A percentile compares a stretch with the other conserved stretches of the same genome.
phyloP scores from a whole-genome alignment of 2,888 invertebrate genomes.

The Lasioglossum oenotherae region DNA sequence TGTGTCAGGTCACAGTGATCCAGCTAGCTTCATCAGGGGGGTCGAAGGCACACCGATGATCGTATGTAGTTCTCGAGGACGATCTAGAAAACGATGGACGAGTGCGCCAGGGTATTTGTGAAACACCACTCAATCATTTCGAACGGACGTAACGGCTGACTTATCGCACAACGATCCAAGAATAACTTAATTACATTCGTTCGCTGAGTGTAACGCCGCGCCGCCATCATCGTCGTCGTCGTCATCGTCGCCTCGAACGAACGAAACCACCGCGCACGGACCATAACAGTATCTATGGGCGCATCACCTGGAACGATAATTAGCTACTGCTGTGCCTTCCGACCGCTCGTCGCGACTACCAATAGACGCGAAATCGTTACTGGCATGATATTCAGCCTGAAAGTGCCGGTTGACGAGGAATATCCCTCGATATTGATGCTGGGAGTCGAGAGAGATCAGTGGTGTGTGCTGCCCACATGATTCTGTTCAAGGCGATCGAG shows the following conservation, averaged over 20 bases:
- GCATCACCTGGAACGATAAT: constrained; percentile 54
- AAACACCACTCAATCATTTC: constrained; percentile 4
- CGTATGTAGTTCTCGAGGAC: neutral
- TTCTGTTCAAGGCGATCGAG: neutral
- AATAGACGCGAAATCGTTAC: neutral
- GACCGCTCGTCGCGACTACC: constrained; percentile 21
- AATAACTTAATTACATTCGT: constrained; percentile 54
- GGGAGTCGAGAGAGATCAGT: neutral
- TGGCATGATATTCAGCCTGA: neutral
- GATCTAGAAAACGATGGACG: neutral
- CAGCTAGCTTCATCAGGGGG: too few relatives aligned
- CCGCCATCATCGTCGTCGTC: neutral
- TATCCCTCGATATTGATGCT: neutral
- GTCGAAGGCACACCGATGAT: too few relatives aligned
- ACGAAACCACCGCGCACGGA: neutral
- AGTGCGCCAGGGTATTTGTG: neutral
- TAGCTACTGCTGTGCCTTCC: constrained; percentile 28
- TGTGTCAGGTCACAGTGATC: too few relatives aligned
- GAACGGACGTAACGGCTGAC: neutral
- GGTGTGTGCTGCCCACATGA: neutral
- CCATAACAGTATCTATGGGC: constrained; percentile 46
- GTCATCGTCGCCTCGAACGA: neutral
- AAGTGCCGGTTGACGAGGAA: neutral
- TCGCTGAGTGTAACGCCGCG: constrained; percentile 30
- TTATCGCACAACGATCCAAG: constrained; percentile 51